Base-by-base conservation (phyloP, 2,113 vertebrate genomes). In the Pterophyllum scalare region DNA sequence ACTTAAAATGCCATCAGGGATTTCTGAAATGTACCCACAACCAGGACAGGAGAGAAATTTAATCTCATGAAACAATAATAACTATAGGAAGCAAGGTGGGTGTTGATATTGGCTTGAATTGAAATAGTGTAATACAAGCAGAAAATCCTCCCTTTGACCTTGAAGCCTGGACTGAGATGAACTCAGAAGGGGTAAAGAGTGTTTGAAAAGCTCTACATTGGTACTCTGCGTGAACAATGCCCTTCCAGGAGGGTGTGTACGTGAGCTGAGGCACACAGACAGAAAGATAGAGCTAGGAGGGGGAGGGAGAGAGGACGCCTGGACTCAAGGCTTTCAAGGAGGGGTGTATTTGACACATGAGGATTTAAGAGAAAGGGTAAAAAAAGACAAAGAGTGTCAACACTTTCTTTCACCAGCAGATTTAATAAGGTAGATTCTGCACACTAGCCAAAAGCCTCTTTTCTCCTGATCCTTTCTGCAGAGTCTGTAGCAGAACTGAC, bases 181-280 rank as follows among this genome's bases (percentile, higher is more conserved):
- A 82, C 82, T 83, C 64, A 54, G 35, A 12, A 17, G 65, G 75
- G 54, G 72, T 88, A 83, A 88, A 88, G 77, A 80, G 74, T 46
- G 75, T 83, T 62, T 86, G 35, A 83, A 82, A 87, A 72, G 85
- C 81, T 56, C 26, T 22, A 60, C 80, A 59, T 35, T 75, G 74
- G 72, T 67, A 35, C 85, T 89, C 57, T 83, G 85, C 79, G 84
- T 89, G 92, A 95, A 89, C 84, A 91, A 86, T 85, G 87, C 61
- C 59, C 86, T 78, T 93, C 80, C 82, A 90, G 85, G 85, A 94
- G 91, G 84, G 85, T 90, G 93, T 87, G 85, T 94, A 95, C 95
- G 90, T 96, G 95, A 94, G 91, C 56, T 6, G 52, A 85, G 88
- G 91, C 95, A 95, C 95, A 94, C 91, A 92, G 80, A 62, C 78